Conservation (phyloP, 2,797 vertebrate species). For the Glyptemys insculpta region DNA sequence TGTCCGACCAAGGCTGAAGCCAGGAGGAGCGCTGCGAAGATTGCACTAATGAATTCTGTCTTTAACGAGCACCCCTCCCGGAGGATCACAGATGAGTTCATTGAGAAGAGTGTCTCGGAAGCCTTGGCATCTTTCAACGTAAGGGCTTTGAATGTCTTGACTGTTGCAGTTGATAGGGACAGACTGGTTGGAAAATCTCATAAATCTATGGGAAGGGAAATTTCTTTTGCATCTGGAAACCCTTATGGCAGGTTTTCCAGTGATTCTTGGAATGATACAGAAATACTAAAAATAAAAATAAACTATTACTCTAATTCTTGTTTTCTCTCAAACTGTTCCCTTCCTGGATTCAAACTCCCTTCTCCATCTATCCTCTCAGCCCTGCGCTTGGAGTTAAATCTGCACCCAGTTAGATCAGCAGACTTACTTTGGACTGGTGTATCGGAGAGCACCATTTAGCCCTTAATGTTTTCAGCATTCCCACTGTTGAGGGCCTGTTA, state of each 20-base stretch:
- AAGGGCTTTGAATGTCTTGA: constrained; percentile 62
- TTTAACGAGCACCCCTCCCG: constrained; percentile 98
- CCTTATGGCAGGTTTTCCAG: not conserved
- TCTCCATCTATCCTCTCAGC: not conserved
- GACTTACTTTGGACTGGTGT: not conserved
- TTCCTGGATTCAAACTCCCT: not conserved
- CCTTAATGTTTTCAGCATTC: not conserved
- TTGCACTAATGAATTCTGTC: constrained; percentile 97
- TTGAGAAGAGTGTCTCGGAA: constrained; percentile 97
- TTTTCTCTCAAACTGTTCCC: not conserved
- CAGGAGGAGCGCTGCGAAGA: constrained; percentile 94
- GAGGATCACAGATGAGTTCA: constrained; percentile 96
- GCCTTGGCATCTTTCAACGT: constrained; percentile 96
- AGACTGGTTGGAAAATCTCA: not conserved
- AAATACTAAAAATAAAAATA: not conserved
- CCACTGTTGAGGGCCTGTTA: not conserved
- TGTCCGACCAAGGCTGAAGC: constrained; percentile 97
- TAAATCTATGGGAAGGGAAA: not conserved
- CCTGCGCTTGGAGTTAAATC: not conserved
- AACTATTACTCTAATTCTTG: not conserved
- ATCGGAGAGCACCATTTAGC: not conserved
- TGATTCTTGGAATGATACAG: not conserved
- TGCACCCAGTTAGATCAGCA: not conserved
- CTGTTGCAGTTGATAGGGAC: not conserved
- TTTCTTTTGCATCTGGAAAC: constrained; percentile 36